Evolutionary conservation across 2,888 invertebrate genomes (phyloP), one percentile per base, ranked within the genome.

Genomic region (Isotomurus palustris): DNA sequence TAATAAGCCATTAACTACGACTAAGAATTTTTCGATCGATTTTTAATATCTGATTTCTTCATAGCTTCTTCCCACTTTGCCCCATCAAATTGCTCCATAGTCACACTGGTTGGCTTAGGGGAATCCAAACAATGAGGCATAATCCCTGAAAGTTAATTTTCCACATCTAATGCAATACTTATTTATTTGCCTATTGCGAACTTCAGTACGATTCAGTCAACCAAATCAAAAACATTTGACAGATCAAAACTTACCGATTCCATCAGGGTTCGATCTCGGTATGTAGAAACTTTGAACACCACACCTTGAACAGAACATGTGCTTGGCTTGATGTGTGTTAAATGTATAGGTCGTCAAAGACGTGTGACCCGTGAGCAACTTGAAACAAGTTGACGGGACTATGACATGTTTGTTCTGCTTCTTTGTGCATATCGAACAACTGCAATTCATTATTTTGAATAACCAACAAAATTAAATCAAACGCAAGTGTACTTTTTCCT

Each of bases 211-310:
- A 22, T 22, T 17, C 32, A 22, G 3, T 36, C 48, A 32, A 6
- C 8, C 14, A 35, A 36, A n/a, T n/a, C n/a, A n/a, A n/a, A n/a
- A n/a, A n/a, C n/a, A n/a, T n/a, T n/a, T n/a, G n/a, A n/a, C n/a
- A n/a, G n/a, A n/a, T n/a, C 10, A 10, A 6, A 44, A 25, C 28
- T 66, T 71, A 78, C 79, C 79, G 54, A 76, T 74, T 29, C 78
- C 77, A 69, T 78, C 76, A 2, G 78, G 78, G 68, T 79, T 79
- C 1, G 78, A 78, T 32, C 80, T 70, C 1, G 80, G 80, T 48
- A 74, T 74, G 72, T 79, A 80, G 70, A 80, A 80, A 67, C 78
- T 75, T 66, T 80, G 79, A 0, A 80, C 78, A 2, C 80, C 80
- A 72, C 80, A 80, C 3, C 67, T 74, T 43, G 73, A 73, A 68